These are phyloP conservation scores for Epizoanthus stellaris DNA, from an alignment of 92 coral and sea anemone genomes.

Conservation along the genomic window DNA sequence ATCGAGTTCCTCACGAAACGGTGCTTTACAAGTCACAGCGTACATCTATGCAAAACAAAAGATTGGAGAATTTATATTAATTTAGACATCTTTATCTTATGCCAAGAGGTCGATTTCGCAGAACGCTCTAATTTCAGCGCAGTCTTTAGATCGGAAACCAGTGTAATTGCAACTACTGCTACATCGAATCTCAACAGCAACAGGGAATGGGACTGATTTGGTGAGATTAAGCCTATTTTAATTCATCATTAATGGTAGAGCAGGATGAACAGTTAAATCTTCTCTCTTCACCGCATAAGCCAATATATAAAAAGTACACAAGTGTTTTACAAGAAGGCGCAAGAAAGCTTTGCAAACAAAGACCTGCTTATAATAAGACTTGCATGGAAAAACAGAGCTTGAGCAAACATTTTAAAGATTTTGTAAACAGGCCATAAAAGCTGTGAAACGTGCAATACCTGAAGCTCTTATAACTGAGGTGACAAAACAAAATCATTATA, in stretches of 20 bases:
- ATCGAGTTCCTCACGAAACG: background rate
- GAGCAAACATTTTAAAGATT: conserved; percentile 13
- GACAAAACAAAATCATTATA: background rate
- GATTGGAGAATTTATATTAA: background rate
- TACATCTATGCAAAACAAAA: conserved; percentile 6
- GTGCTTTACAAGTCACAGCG: background rate
- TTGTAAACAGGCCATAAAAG: conserved; percentile 10
- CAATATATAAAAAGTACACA: background rate
- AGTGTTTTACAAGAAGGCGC: background rate
- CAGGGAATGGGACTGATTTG: background rate
- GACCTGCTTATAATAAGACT: background rate
- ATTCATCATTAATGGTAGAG: conserved; percentile 6
- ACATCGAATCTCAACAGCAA: background rate
- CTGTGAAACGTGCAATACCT: background rate
- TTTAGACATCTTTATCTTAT: background rate
- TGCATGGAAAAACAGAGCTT: background rate
- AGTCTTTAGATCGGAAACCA: background rate
- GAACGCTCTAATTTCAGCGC: background rate
- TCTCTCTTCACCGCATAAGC: conserved; percentile 7
- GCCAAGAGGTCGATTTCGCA: background rate
- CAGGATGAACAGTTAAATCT: background rate
- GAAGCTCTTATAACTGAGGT: background rate
- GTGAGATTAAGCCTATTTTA: background rate
- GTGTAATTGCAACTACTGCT: background rate
- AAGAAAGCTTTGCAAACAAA: conserved; percentile 6